These are phyloP conservation scores for Drosophila tani DNA, from an alignment of 1,140 invertebrate genomes.

Conservation along the genomic window DNA sequence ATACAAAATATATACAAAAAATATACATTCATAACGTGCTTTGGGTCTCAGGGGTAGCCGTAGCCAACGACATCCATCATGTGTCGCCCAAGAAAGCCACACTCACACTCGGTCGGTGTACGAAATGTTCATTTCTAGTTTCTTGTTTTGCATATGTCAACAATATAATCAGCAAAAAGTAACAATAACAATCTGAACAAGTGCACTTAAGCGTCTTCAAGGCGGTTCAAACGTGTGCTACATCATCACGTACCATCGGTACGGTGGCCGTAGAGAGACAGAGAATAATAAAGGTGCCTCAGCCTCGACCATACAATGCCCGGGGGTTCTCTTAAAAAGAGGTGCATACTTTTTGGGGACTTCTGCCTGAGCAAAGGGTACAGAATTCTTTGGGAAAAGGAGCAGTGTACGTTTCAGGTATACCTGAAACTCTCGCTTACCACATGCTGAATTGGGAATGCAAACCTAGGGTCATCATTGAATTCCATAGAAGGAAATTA, in stretches of 20 bases:
- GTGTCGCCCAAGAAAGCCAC: not conserved
- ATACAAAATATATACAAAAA: not conserved
- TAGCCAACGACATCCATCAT: constrained; percentile 1
- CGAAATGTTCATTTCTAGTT: constrained; percentile 11
- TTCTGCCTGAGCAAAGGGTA: no score
- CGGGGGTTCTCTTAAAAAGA: no score
- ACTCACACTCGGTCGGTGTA: not conserved
- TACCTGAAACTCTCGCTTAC: no score
- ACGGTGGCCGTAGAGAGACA: no score
- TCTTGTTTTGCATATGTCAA: constrained; percentile 28
- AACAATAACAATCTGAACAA: constrained; percentile 2
- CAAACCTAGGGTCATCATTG: no score
- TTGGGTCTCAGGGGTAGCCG: not conserved
- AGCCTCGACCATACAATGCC: no score
- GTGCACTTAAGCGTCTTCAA: not conserved
- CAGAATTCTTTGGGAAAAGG: no score
- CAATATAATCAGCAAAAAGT: constrained; percentile 18
- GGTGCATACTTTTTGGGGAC: no score
- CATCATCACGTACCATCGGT: not conserved
- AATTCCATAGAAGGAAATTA: no score
- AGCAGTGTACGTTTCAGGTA: not conserved
- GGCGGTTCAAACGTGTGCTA: not conserved
- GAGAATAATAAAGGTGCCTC: no score
- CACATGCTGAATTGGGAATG: no score
- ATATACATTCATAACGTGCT: not conserved